These are phyloP conservation scores for Mystacides longicornis DNA, from an alignment of 2,888 invertebrate genomes.

Conservation along the genomic window DNA sequence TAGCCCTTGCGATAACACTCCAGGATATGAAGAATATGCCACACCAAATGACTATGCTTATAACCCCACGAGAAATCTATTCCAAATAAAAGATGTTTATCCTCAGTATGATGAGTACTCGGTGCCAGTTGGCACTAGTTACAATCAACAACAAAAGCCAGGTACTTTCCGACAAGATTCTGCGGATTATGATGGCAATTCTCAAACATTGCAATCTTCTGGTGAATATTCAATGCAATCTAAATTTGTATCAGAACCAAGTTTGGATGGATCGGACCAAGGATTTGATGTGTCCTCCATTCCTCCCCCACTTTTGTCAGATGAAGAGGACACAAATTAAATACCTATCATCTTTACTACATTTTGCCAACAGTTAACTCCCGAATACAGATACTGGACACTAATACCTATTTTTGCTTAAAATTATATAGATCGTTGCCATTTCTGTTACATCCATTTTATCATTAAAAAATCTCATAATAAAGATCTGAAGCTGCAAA, in stretches of 20 bases:
- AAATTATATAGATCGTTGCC: no score
- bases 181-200: conserved; percentile 28
- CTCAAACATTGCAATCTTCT: conserved; percentile 42
- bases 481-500: no score
- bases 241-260: conserved; percentile 45
- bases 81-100: conserved; percentile 44
- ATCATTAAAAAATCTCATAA: no score
- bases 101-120: conserved; percentile 40
- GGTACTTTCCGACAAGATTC: conserved; percentile 10
- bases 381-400: no score
- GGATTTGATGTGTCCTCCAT: conserved; percentile 67
- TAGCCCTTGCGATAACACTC: conserved; percentile 41
- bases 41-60: conserved; percentile 38
- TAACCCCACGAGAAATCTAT: conserved; percentile 34
- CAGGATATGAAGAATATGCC: conserved; percentile 43
- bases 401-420: no score
- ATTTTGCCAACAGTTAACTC: no score
- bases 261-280: conserved; percentile 61
- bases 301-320: conserved; percentile 69
- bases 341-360: no score
- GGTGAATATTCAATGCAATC: conserved; percentile 10
- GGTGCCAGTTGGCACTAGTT: conserved; percentile 29
- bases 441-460: no score
- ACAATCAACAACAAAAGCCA: conserved; percentile 29
- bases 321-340: conserved; percentile 68